Conservation (phyloP, 37 sponge, comb jelly and placozoan species). For the Oopsacas minuta region DNA sequence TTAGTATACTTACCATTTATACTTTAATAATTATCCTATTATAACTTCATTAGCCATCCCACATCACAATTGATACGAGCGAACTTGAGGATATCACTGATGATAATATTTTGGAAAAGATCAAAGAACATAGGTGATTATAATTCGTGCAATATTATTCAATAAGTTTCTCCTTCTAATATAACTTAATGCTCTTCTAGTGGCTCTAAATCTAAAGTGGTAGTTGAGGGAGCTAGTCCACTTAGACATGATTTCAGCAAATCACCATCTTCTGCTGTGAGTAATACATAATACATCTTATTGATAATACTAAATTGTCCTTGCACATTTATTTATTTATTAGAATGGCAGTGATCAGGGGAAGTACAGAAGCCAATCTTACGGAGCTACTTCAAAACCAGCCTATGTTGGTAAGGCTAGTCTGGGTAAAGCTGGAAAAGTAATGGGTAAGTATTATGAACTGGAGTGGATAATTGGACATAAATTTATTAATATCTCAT, state of each 20-base stretch:
- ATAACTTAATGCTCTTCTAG: constrained; percentile 23
- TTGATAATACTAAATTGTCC: neutral
- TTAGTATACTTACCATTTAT: too few relatives aligned
- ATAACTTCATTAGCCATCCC: constrained; percentile 50
- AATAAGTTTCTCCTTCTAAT: too few relatives aligned
- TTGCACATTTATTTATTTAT: neutral
- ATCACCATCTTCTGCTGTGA: neutral
- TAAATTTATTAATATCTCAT: neutral
- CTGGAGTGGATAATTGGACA: neutral
- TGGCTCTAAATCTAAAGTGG: constrained; percentile 66
- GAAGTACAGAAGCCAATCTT: neutral
- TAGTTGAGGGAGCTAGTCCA: constrained; percentile 42
- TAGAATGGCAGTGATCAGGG: neutral
- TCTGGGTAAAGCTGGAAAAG: neutral
- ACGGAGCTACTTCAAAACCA: neutral
- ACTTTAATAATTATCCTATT: too few relatives aligned
- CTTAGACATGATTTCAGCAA: neutral
- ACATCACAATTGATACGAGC: constrained; percentile 35
- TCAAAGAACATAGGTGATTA: constrained; percentile 57
- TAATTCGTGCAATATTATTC: too few relatives aligned
- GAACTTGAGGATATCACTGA: constrained; percentile 37
- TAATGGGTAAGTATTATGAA: neutral
- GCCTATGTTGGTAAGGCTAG: neutral
- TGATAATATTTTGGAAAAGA: constrained; percentile 38
- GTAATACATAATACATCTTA: neutral